Evolutionary conservation across 2,113 vertebrate species (phyloP).

Genomic region (Myxocyprinus asiaticus): DNA sequence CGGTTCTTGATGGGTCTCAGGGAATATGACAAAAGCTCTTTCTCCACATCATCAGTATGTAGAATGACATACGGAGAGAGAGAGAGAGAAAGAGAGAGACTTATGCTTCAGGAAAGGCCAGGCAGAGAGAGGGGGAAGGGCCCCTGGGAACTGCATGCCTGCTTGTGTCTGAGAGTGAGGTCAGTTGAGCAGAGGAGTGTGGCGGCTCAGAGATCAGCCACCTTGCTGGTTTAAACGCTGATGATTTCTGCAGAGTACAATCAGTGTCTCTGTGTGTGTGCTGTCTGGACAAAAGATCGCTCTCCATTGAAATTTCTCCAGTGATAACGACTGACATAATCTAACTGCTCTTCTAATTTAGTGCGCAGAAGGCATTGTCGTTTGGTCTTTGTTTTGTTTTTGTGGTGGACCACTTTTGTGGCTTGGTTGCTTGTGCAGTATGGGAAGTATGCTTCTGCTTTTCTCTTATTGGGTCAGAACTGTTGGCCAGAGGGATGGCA

Average conservation of each 20-base stretch:
- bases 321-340: conserved; percentile 10
- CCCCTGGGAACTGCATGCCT: conserved; percentile 33
- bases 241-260: neutral
- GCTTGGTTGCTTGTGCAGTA: neutral
- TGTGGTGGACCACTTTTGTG: neutral
- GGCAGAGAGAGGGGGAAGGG: conserved; percentile 50
- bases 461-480: conserved; percentile 36
- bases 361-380: conserved; percentile 12
- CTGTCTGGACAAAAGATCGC: conserved; percentile 17
- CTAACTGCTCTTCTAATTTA: neutral
- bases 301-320: neutral
- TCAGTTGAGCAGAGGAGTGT: conserved; percentile 39
- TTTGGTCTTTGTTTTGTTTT: conserved; percentile 37
- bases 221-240: neutral
- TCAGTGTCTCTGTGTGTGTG: neutral
- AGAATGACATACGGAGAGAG: neutral
- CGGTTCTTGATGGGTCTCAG: too few relatives aligned
- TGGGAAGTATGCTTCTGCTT: conserved; percentile 16
- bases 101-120: conserved; percentile 36
- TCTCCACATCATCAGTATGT: too few relatives aligned
- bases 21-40: too few relatives aligned
- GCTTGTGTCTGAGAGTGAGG: conserved; percentile 36
- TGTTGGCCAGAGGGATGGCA: conserved; percentile 12
- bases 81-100: conserved; percentile 39
- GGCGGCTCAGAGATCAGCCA: neutral